A percentile compares a stretch with the other conserved stretches of the same genome.
These are phyloP conservation scores for Hyposoter didymator DNA, from an alignment of 2,888 invertebrate species.

Conservation along the genomic window DNA sequence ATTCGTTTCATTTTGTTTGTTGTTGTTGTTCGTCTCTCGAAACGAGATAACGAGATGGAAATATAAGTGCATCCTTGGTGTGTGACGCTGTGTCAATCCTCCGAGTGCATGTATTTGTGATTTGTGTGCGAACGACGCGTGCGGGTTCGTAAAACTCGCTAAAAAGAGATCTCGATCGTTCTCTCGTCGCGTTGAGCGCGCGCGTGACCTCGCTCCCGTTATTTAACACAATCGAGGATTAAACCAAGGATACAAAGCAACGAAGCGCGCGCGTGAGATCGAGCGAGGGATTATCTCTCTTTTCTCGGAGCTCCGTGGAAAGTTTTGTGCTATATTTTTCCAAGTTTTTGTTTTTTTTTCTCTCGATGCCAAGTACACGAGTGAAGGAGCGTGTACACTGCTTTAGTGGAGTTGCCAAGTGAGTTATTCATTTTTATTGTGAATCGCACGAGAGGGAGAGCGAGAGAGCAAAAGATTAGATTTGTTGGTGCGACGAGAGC, in stretches of 20 bases:
- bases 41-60: slow-evolving; percentile 23
- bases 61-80: slow-evolving; percentile 9
- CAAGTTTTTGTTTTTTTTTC: slow-evolving; percentile 12
- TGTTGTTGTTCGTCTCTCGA: not conserved
- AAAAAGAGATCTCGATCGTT: slow-evolving; percentile 54
- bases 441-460: slow-evolving; percentile 49
- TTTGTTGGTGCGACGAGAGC: slow-evolving; percentile 57
- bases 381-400: slow-evolving; percentile 12
- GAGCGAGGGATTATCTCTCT: slow-evolving; percentile 58
- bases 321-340: slow-evolving; percentile 36
- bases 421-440: slow-evolving; percentile 34
- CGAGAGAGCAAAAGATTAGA: slow-evolving; percentile 46
- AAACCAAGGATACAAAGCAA: slow-evolving; percentile 62
- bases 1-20: not conserved
- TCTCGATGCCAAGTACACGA: not conserved
- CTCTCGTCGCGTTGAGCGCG: slow-evolving; percentile 30
- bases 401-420: slow-evolving; percentile 55
- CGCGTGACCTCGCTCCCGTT: slow-evolving; percentile 68
- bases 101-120: slow-evolving; percentile 16
- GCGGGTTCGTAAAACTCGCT: slow-evolving; percentile 33
- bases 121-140: slow-evolving; percentile 11
- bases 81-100: slow-evolving; percentile 38
- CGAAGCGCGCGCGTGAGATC: not conserved
- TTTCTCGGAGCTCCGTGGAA: slow-evolving; percentile 31
- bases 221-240: slow-evolving; percentile 66